Evolutionary conservation across 2,888 invertebrate species (phyloP), one percentile per base, ranked within the genome.

Genomic region (Agrotis puta): DNA sequence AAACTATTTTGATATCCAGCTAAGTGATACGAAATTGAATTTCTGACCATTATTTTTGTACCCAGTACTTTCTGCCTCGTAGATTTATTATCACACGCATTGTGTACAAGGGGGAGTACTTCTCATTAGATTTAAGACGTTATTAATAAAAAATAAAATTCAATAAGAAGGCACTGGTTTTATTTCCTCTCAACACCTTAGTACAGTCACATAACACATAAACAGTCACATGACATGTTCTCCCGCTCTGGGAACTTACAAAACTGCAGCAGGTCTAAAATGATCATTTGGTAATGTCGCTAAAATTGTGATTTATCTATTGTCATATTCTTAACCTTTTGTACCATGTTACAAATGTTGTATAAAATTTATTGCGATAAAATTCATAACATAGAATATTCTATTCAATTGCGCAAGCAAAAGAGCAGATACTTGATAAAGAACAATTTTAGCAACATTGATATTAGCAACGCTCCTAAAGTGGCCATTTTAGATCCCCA

Each of bases 81-180:
- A 27, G 20, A 59, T n/a, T n/a, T 59, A 53, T 64, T 50, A 63
- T 20, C 50, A 65, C 59, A 63, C 53, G 45, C 13, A 6, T 70
- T 68, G 53, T 72, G 69, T 70, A 59, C 58, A 64, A 67, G 82
- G 82, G 82, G 58, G 65, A 74, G 76, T 73, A 71, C 72, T 61
- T 74, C 75, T 77, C 70, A 68, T 74, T 84, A 84, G 50, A 54
- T 68, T 20, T 85, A 84, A 84, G 86, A 79, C 71, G 63, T 79
- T 67, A 71, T 65, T 71, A 77, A 73, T 66, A 71, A 77, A 69
- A 77, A 71, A 71, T 16, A 56, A 33, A 56, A 69, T 53, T 51
- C 54, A 72, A n/a, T 67, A 59, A 70, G 56, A 50, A 64, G 33
- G 18, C 22, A 59, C 16, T 64, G 16, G 20, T 81, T 76, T 77